Evolutionary conservation across 2,113 vertebrate species (phyloP), one percentile per base, ranked within the genome.

Genomic region (Lathamus discolor): DNA sequence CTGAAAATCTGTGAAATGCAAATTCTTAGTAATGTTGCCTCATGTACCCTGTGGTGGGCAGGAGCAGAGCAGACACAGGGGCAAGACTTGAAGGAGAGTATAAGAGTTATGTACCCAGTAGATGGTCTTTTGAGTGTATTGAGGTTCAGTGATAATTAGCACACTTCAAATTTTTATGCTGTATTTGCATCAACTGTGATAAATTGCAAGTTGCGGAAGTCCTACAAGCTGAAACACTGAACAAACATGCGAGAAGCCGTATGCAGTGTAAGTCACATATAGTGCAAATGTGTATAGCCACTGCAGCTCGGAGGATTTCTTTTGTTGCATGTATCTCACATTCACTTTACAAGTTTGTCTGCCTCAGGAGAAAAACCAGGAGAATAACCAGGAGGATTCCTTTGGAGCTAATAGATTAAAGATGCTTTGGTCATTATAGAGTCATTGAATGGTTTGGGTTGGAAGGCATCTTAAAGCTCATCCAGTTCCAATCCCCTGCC

Each of bases 221-320:
- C 44, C 44, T 62, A 6, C 52, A 27, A 78, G 64, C 78, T 86
- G 89, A 81, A 75, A 82, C 66, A 51, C 39, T 52, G 62, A 84
- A 68, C 41, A 55, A 70, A 78, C 23, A 29, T 1, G 6, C 24
- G 43, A 48, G 87, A 33, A 93, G 67, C 16, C 15, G 46, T 54
- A 25, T 61, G 67, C 48, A 73, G 43, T 0, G 0, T 72, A 3
- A 88, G 46, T 76, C 37, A 68, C 1, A 2, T 64, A 27, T 44
- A n/a, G 2, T 1, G 0, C 35, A 48, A 66, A 57, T 31, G 35
- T 73, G 16, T 70, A 25, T 1, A 69, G 54, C 41, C 33, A 70
- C 73, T 24, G 57, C 63, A 77, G 6, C 59, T 62, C 0, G 0
- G n/a, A 74, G 75, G 25, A 17, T 86, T 88, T 83, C 17, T 77